Base-by-base conservation (phyloP, 1,140 invertebrate species). In the Drosophila watanabei region DNA sequence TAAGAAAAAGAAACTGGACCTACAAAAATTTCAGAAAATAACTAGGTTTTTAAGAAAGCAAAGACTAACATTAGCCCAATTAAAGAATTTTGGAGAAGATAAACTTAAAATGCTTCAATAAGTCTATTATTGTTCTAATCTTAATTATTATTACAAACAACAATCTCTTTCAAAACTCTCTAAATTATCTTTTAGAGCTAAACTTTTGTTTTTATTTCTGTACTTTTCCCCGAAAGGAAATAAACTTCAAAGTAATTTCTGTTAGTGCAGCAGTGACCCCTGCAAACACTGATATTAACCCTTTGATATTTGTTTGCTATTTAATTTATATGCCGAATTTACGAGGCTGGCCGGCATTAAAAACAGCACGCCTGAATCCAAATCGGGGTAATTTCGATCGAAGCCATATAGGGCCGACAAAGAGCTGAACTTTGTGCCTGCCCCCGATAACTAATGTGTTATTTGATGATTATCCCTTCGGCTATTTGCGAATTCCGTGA, bases 261-360 rank as follows among this genome's bases (percentile, higher is more conserved):
- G 5, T 7, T n/a, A 52, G 64, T 71, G 68, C 30, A 18, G 10
- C 0, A 9, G 18, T 61, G 62, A 73, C 79, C 85, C 62, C 37
- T 54, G 54, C 60, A 49, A 71, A 45, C 39, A 59, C 54, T 48
- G 75, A 90, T 79, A 79, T 82, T 61, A 82, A 82, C 79, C 86
- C 82, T 85, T 85, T 77, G 71, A 76, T 86, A 79, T 82, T 85
- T 79, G 65, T 64, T 89, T 82, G 85, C 76, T 75, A 88, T 86
- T 82, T 82, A 82, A 90, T 90, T 90, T 90, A 90, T 86, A 66
- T 75, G 61, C 61, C n/a, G 56, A 76, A 90, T 90, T 88, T 89
- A 89, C 80, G 80, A 75, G 77, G 78, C 77, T 80, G 69, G 62
- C 68, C 62, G 59, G 64, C 79, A 90, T 90, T 82, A 90, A 90